A percentile compares a stretch with the other conserved stretches of the same genome.
These are phyloP conservation scores for Hystrix cristata DNA, from an alignment of 2,113 vertebrate species.

Conservation along the genomic window DNA sequence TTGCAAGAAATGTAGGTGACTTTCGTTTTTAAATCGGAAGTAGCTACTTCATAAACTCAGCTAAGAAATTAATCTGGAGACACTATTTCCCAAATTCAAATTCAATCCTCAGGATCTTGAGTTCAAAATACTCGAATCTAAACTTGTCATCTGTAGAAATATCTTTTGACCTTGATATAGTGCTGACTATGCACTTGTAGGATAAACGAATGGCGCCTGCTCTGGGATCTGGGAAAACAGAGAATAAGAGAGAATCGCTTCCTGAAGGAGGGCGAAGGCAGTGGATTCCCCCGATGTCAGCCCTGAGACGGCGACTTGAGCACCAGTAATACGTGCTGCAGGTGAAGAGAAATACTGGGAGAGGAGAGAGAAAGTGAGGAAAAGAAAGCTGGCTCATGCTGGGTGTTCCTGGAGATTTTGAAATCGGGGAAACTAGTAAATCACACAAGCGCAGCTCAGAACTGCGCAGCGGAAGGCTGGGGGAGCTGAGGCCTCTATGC, in stretches of 20 bases:
- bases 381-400: not conserved
- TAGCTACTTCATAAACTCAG: not conserved
- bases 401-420: too few species aligned
- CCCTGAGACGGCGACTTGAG: not conserved
- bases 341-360: not conserved
- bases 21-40: not conserved
- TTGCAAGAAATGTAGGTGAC: not conserved
- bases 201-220: not conserved
- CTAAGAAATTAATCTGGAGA: not conserved
- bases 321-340: not conserved
- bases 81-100: not conserved
- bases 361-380: not conserved
- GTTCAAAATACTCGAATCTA: not conserved
- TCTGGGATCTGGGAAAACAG: not conserved
- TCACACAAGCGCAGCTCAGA: not conserved
- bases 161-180: too few species aligned
- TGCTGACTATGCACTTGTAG: not conserved
- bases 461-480: not conserved
- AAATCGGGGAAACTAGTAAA: not conserved
- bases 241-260: not conserved
- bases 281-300: too few species aligned
- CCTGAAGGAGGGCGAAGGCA: not conserved
- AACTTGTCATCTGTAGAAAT: not conserved
- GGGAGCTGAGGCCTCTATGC: not conserved
- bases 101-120: not conserved